Evolutionary conservation across 2,113 vertebrate genomes (phyloP).

Genomic region (Thalassarche chlororhynchos): DNA sequence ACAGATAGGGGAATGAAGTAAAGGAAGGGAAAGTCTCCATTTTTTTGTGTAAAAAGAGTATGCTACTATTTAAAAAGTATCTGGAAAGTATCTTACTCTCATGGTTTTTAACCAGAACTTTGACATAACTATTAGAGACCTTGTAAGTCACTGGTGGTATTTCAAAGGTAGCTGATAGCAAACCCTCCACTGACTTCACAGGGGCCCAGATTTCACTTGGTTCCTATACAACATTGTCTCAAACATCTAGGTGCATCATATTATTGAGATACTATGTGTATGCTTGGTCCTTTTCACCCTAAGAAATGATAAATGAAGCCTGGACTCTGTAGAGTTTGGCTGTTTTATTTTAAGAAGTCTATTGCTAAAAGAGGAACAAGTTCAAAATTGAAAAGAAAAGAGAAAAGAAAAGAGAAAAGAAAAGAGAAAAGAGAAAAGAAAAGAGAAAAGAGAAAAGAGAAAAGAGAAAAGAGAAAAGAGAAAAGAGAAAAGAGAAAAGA

Average conservation of each 20-base stretch:
- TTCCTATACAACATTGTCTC: neutral
- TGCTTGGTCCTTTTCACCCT: neutral
- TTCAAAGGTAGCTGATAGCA: neutral
- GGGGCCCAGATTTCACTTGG: neutral
- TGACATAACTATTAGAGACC: neutral
- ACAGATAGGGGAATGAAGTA: neutral
- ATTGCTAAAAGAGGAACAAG: conserved; percentile 26
- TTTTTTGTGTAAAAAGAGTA: neutral
- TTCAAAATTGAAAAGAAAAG: neutral
- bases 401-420: neutral
- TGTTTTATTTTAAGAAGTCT: conserved; percentile 35
- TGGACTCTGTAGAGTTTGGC: neutral
- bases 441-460: no score
- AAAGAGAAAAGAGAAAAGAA: no score
- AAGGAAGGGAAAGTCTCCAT: neutral
- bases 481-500: neutral
- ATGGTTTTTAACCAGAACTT: conserved; percentile 22
- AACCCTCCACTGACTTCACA: neutral
- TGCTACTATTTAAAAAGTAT: neutral
- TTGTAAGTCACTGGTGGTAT: neutral
- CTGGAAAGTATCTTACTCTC: conserved; percentile 10
- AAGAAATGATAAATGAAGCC: conserved; percentile 19
- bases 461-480: neutral
- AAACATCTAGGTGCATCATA: neutral
- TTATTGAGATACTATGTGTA: neutral